Percentiles rank a stretch among this genome's conserved stretches.
phyloP scores from a whole-genome alignment of 2,888 invertebrate species.

The Nomada fucata region DNA sequence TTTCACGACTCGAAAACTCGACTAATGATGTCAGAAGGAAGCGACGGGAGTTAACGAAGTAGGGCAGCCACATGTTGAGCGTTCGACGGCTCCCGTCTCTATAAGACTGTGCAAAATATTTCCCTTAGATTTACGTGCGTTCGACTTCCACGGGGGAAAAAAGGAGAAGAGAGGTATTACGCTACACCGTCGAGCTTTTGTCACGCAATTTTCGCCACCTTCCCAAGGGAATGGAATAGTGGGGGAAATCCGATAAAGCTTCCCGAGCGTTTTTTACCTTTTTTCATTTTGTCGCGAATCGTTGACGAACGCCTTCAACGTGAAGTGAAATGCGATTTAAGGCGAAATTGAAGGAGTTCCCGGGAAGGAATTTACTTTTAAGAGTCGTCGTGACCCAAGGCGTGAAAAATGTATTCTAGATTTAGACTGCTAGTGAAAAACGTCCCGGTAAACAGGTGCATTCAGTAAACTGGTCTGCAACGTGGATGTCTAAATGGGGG shows the following conservation, averaged over 20 bases:
- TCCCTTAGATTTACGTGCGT: background rate
- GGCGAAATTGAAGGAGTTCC: slow-evolving; percentile 38
- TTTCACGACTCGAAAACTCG: background rate
- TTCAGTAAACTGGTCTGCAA: too few relatives aligned
- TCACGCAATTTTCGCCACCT: slow-evolving; percentile 34
- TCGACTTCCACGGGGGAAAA: background rate
- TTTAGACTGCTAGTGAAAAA: background rate
- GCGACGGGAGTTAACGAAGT: background rate
- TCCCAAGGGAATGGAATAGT: background rate
- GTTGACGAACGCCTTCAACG: slow-evolving; percentile 9
- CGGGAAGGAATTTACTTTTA: slow-evolving; percentile 8
- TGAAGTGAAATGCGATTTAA: slow-evolving; percentile 43
- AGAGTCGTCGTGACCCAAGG: background rate
- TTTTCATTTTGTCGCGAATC: slow-evolving; percentile 30
- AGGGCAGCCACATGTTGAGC: slow-evolving; percentile 22
- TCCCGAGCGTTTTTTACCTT: slow-evolving; percentile 23
- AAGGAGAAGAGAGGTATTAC: background rate
- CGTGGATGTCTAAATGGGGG: too few relatives aligned
- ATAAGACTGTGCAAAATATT: background rate
- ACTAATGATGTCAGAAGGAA: background rate
- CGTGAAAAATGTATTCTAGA: slow-evolving; percentile 19
- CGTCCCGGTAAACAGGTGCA: background rate
- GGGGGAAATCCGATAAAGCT: slow-evolving; percentile 29
- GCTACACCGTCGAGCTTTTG: slow-evolving; percentile 6
- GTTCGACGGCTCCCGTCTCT: slow-evolving; percentile 7